Conservation (phyloP, 2,113 vertebrate species). For the Hydrolagus affinis region DNA sequence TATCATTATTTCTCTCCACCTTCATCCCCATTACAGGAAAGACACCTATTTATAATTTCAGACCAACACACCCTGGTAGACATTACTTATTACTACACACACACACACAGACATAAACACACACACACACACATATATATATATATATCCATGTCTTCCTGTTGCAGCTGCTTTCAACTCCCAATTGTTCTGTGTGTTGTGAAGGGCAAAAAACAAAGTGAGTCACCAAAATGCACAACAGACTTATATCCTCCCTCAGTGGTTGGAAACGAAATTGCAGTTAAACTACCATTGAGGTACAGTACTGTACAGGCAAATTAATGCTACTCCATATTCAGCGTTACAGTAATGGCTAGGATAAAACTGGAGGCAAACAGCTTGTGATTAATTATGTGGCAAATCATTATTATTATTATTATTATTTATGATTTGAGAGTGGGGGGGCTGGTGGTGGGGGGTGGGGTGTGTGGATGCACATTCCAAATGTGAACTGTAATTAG, state of each 20-base stretch:
- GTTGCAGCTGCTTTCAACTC: slow-evolving; percentile 53
- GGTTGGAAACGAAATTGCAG: slow-evolving; percentile 51
- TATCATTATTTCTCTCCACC: too few species aligned
- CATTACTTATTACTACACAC: slow-evolving; percentile 29
- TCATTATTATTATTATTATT: too few species aligned
- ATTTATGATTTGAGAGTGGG: too few species aligned
- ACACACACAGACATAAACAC: not conserved
- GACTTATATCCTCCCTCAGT: slow-evolving; percentile 61
- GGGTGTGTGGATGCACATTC: not conserved
- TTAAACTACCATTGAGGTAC: not conserved
- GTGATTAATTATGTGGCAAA: too few species aligned
- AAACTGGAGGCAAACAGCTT: too few species aligned
- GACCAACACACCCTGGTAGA: slow-evolving; percentile 18
- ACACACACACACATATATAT: slow-evolving; percentile 34
- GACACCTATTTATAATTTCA: not conserved
- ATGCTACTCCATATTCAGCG: too few species aligned
- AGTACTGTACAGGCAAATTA: too few species aligned
- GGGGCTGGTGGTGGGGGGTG: too few species aligned
- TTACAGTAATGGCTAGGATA: too few species aligned
- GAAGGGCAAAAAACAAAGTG: slow-evolving; percentile 48
- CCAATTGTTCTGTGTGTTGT: slow-evolving; percentile 50
- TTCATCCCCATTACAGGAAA: not conserved
- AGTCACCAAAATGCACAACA: slow-evolving; percentile 49
- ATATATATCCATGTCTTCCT: slow-evolving; percentile 55
- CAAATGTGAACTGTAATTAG: not conserved